Conservation (phyloP, 2,888 invertebrate genomes). For the Idaea dimidiata region DNA sequence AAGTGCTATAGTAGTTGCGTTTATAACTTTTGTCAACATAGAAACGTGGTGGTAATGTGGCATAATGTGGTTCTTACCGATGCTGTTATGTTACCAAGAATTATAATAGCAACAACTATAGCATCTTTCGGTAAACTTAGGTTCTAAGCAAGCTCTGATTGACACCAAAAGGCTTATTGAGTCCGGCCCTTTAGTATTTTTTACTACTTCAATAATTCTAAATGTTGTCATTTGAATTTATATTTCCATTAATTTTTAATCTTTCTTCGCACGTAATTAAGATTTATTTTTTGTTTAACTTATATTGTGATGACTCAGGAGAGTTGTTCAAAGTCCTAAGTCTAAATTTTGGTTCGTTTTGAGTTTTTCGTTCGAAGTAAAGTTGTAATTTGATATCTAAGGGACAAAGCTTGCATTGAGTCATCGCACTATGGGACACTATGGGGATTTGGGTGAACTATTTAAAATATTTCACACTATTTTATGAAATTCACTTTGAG, state of each 20-base stretch:
- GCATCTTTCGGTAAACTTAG: too few species aligned
- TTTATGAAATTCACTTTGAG: slow-evolving; percentile 31
- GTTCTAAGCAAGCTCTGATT: too few species aligned
- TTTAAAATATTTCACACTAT: slow-evolving; percentile 33
- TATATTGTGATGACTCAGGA: slow-evolving; percentile 80
- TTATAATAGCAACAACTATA: too few species aligned
- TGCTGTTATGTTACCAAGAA: too few species aligned
- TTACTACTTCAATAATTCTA: slow-evolving; percentile 33
- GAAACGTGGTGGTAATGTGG: too few species aligned
- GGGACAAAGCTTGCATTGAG: slow-evolving; percentile 80
- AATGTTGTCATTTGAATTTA: slow-evolving; percentile 58
- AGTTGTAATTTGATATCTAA: slow-evolving; percentile 51
- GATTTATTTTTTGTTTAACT: slow-evolving; percentile 49
- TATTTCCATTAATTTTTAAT: too few species aligned
- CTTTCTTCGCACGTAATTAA: slow-evolving; percentile 43
- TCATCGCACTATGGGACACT: slow-evolving; percentile 80
- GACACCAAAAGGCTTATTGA: too few species aligned
- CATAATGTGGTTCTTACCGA: too few species aligned
- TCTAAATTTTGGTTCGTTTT: slow-evolving; percentile 40
- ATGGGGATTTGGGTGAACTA: slow-evolving; percentile 48
- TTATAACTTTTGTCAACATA: too few species aligned
- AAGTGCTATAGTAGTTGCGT: too few species aligned
- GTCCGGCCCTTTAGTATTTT: slow-evolving; percentile 47
- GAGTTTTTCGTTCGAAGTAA: slow-evolving; percentile 34
- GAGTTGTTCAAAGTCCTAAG: slow-evolving; percentile 52